phyloP scores from a whole-genome alignment of 1,140 invertebrate species.

The Teleogryllus occipitalis region DNA sequence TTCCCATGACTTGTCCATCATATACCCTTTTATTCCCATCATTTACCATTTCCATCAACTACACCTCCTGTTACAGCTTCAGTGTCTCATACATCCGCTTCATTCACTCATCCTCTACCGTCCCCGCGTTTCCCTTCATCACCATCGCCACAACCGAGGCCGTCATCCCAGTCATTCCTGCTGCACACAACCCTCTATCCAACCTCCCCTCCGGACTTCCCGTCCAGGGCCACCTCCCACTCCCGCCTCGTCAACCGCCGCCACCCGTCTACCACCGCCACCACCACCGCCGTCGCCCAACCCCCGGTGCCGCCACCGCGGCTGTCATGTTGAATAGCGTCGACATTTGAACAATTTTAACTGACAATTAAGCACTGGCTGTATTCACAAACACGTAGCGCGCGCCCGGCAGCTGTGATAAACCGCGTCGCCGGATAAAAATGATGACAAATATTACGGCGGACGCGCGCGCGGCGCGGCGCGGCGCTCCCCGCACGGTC shows the following conservation, averaged over 20 bases:
- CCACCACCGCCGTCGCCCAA: not conserved
- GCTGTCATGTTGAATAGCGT: constrained; percentile 3
- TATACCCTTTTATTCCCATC: no score
- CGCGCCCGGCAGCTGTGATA: not conserved
- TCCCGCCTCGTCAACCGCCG: no score
- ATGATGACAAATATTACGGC: not conserved
- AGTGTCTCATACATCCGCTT: no score
- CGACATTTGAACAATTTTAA: not conserved
- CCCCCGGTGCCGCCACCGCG: not conserved
- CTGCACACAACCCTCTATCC: not conserved
- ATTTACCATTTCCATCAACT: no score
- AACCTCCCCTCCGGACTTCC: not conserved
- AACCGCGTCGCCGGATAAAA: not conserved
- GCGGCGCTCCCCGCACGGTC: no score
- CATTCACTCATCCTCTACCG: not conserved
- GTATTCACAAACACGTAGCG: not conserved
- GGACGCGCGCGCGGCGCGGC: no score
- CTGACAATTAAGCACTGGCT: not conserved
- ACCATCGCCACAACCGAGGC: not conserved
- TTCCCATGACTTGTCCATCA: no score
- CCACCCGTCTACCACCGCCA: not conserved
- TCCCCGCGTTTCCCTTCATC: not conserved
- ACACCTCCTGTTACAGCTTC: no score
- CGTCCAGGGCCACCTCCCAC: not conserved
- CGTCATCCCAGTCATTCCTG: no score